phyloP scores from a whole-genome alignment of 2,113 vertebrate species.

The Albula goreensis region DNA sequence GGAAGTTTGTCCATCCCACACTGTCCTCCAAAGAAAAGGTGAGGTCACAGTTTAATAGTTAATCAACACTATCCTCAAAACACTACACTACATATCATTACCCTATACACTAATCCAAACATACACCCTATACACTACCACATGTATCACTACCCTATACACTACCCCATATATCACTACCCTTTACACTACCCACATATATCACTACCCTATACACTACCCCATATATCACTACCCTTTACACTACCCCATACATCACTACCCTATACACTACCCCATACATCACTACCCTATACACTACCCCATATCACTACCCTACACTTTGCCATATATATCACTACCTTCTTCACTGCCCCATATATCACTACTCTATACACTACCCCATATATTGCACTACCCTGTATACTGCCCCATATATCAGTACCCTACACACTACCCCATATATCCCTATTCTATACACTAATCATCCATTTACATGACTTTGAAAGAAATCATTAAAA shows the following conservation, averaged over 20 bases:
- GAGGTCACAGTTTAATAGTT: constrained; percentile 31
- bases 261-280: too few species aligned
- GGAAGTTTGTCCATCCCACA: constrained; percentile 97
- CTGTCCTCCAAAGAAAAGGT: constrained; percentile 99
- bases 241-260: background rate
- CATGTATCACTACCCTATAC: background rate
- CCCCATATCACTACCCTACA: too few species aligned
- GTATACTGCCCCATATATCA: background rate
- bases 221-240: background rate
- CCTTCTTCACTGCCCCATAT: background rate
- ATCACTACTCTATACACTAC: background rate
- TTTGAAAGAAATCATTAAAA: background rate
- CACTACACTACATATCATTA: background rate
- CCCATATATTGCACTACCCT: background rate
- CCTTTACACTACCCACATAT: background rate
- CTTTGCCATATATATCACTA: too few species aligned
- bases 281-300: too few species aligned
- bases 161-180: background rate
- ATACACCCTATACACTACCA: background rate
- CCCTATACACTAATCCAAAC: background rate
- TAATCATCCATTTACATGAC: background rate
- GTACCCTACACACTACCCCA: background rate
- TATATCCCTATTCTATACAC: background rate
- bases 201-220: background rate
- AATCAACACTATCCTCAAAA: background rate